Percentiles rank a stretch among this genome's conserved stretches.
Conservation (phyloP, 2,113 vertebrate genomes). For the Rhinopithecus roxellana region DNA sequence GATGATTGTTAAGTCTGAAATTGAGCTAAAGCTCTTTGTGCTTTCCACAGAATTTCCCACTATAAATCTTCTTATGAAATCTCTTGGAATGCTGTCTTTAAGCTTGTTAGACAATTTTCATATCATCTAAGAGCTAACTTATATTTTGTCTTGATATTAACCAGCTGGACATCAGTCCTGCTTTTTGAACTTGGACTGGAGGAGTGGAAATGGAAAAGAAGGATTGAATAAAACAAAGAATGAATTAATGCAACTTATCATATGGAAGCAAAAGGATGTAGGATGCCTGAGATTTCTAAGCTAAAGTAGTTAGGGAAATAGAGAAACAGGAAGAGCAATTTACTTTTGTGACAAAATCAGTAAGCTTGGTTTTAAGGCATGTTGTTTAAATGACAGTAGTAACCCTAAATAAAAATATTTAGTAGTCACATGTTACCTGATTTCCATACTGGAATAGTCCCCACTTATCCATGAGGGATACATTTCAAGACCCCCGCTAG, state of each 20-base stretch:
- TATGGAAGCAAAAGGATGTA: background rate
- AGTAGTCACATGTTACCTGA: slow-evolving; percentile 8
- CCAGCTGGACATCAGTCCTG: background rate
- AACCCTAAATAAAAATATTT: background rate
- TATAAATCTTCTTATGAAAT: slow-evolving; percentile 24
- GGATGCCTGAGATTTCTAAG: background rate
- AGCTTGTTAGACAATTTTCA: slow-evolving; percentile 1
- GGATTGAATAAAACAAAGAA: background rate
- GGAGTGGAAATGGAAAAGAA: background rate
- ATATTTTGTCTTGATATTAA: background rate
- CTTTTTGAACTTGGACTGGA: background rate
- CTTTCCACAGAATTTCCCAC: background rate
- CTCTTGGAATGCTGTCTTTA: background rate
- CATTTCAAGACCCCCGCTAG: background rate
- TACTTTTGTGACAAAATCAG: slow-evolving; percentile 40
- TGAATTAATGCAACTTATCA: background rate
- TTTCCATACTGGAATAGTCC: background rate
- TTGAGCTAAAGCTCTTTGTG: background rate
- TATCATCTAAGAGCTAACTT: background rate
- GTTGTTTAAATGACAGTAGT: slow-evolving; percentile 44
- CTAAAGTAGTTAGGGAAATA: background rate
- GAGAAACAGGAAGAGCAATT: background rate
- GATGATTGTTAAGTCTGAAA: background rate
- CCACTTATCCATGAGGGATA: background rate
- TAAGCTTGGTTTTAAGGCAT: slow-evolving; percentile 30